These are phyloP conservation scores for Macrosteles quadrilineatus DNA, from an alignment of 1,140 invertebrate species.

Conservation along the genomic window DNA sequence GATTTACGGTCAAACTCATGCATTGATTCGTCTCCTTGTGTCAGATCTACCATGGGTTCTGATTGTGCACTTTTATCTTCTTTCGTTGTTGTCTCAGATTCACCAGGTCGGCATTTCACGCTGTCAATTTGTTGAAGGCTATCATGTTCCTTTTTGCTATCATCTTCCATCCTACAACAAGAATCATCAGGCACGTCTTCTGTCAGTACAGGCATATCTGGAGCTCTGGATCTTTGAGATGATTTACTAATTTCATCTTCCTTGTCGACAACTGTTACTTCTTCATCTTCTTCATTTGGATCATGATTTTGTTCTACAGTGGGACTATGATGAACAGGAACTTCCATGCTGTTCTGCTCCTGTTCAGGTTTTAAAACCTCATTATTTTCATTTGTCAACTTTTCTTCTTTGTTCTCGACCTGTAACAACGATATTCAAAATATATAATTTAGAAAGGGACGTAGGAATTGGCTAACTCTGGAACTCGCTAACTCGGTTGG, in stretches of 20 bases:
- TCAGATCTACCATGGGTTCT: constrained; percentile 1
- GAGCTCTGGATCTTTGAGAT: background rate
- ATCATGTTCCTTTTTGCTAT: too few species aligned
- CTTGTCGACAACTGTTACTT: constrained; percentile 9
- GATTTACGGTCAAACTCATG: constrained; percentile 2
- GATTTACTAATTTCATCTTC: constrained; percentile 5
- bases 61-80: constrained; percentile 9
- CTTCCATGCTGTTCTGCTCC: background rate
- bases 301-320: background rate
- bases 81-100: background rate
- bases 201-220: constrained; percentile 7
- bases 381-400: background rate
- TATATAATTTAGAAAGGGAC: too few species aligned
- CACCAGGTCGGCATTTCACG: too few species aligned
- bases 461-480: too few species aligned
- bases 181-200: background rate
- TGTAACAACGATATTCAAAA: background rate
- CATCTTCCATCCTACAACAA: too few species aligned
- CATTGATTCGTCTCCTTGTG: background rate
- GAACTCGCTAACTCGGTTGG: too few species aligned
- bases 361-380: background rate
- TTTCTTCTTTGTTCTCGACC: background rate
- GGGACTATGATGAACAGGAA: background rate
- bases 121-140: too few species aligned
- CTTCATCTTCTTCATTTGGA: background rate